Conservation (phyloP, 2,888 invertebrate genomes). For the Drosophila formosana region DNA sequence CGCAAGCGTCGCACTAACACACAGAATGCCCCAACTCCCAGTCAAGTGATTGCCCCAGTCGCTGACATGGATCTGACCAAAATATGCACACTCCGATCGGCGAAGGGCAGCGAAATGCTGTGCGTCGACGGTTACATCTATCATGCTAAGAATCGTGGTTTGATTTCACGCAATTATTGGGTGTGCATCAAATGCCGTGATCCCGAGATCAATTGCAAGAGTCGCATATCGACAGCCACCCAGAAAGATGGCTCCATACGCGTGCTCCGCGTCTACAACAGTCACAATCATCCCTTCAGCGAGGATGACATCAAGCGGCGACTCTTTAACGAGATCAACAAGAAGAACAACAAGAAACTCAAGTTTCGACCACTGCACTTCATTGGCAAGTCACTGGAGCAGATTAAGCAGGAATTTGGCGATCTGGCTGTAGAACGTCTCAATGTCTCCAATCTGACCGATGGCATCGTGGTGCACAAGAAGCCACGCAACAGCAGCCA, state of each 20-base stretch:
- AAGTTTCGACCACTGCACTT: constrained; percentile 73
- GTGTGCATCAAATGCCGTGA: constrained; percentile 81
- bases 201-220: constrained; percentile 76
- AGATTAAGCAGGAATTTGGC: constrained; percentile 78
- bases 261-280: constrained; percentile 75
- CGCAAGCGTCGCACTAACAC: constrained; percentile 45
- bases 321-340: constrained; percentile 77
- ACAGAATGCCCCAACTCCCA: constrained; percentile 3
- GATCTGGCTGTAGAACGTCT: constrained; percentile 70
- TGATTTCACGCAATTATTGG: constrained; percentile 80
- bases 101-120: constrained; percentile 81
- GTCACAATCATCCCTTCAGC: constrained; percentile 74
- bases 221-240: constrained; percentile 78
- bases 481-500: constrained; percentile 53
- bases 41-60: constrained; percentile 1
- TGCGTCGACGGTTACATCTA: constrained; percentile 82
- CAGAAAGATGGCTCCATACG: constrained; percentile 74
- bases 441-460: constrained; percentile 64
- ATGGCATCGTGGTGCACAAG: constrained; percentile 68
- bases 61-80: constrained; percentile 76
- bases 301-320: constrained; percentile 80
- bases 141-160: constrained; percentile 76
- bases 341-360: constrained; percentile 68
- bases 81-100: constrained; percentile 80
- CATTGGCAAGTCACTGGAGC: constrained; percentile 71